A percentile compares a stretch with the other conserved stretches of the same genome.
Conservation (phyloP, 2,113 vertebrate species). For the Ceuthmochares aereus region DNA sequence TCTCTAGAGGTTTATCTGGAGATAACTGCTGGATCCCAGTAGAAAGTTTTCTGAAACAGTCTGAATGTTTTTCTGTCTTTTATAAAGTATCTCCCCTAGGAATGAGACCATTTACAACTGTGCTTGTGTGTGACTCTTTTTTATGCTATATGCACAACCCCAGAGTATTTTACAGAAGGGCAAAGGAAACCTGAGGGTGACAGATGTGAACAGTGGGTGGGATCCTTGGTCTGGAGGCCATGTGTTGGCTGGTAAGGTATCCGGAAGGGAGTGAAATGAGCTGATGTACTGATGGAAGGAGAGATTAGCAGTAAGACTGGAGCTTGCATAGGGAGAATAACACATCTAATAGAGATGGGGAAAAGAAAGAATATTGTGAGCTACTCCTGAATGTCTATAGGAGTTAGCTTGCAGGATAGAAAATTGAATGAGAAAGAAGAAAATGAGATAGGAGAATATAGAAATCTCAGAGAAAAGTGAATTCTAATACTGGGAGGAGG, state of each 20-base stretch:
- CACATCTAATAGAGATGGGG: background rate
- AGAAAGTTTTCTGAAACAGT: background rate
- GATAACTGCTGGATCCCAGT: background rate
- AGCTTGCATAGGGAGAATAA: background rate
- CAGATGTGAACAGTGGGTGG: background rate
- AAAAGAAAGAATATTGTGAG: background rate
- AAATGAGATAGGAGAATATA: background rate
- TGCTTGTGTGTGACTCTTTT: no score
- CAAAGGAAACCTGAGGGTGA: background rate
- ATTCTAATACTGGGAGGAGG: background rate
- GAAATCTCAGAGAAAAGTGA: background rate
- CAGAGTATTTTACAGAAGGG: background rate
- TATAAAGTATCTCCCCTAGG: background rate
- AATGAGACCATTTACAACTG: background rate
- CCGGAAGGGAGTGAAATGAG: background rate
- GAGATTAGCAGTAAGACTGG: background rate
- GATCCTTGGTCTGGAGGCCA: background rate
- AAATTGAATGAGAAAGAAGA: background rate
- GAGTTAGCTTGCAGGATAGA: background rate
- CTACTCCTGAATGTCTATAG: background rate
- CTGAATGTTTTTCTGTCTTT: background rate
- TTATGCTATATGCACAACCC: background rate
- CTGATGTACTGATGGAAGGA: background rate
- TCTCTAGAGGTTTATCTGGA: background rate
- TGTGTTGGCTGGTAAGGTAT: background rate